Evolutionary conservation across 2,888 invertebrate genomes (phyloP), one percentile per base, ranked within the genome.

Genomic region (Brachypalpus laphriformis): DNA sequence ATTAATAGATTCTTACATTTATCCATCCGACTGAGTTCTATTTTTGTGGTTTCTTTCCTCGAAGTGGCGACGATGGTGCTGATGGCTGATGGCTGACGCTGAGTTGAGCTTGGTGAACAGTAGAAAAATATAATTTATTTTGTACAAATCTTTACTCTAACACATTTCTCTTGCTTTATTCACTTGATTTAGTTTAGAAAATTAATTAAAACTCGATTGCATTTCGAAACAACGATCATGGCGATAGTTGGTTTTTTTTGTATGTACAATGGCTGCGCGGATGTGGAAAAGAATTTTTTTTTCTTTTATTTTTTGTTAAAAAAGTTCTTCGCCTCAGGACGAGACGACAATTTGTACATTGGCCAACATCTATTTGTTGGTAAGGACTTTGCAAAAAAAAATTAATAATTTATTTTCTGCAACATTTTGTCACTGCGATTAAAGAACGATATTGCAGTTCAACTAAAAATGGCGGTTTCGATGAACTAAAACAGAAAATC

Each of bases 391-490:
- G 16, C 25, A 70, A 51, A 25, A 25, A 25, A 2, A 14, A 63
- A 51, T 65, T 59, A 34, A 25, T 20, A 59, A 18, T 59, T 70
- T 37, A 70, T 45, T 59, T 75, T 70, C 40, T 70, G 61, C 22
- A 85, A 85, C 83, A 85, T 80, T 75, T 65, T 65, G 1, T 34
- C 65, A n/a, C 51, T 40, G 34, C 68, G 49, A 70, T 71, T 81
- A 75, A 57, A 37, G 81, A 74, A 75, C 56, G 51, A 80, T 59
- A 70, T 68, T 70, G 37, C 51, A 59, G 51, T 70, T 45, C 16
- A 81, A 75, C 81, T 80, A 85, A 85, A 85, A 85, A 85, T 85
- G 83, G 83, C 81, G 83, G 83, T 85, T 70, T 65, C 51, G 31
- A 66, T 45, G 66, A 83, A 82, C 78, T 83, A 74, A 83, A 83